Percentiles rank a stretch among this genome's conserved stretches.
Evolutionary conservation across 2,797 vertebrate genomes (phyloP).

Genomic region (Myotis vivesi): DNA sequence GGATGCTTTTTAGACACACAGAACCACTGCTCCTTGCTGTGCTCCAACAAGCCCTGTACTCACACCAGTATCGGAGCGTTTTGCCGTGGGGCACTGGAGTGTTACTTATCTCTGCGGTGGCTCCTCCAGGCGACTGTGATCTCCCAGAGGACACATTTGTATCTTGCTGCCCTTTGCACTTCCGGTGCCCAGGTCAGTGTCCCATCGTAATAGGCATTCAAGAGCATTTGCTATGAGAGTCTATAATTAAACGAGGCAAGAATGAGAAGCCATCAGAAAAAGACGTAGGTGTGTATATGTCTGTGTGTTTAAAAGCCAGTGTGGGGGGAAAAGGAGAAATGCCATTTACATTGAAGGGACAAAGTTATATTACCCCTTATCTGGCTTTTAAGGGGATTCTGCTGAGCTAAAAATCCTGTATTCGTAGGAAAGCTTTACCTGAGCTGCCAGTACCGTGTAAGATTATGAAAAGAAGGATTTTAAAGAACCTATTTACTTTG

Average conservation of each 20-base stretch:
- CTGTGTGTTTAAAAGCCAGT: background rate
- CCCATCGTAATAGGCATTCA: background rate
- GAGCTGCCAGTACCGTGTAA: constrained; percentile 17
- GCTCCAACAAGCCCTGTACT: background rate
- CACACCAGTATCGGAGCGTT: background rate
- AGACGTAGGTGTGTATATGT: background rate
- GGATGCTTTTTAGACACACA: background rate
- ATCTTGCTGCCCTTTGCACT: constrained; percentile 1
- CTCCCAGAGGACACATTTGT: background rate
- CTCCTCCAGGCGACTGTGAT: background rate
- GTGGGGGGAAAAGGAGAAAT: background rate
- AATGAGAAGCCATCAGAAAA: background rate
- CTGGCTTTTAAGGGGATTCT: constrained; percentile 61
- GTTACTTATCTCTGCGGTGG: background rate
- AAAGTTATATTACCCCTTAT: constrained; percentile 32
- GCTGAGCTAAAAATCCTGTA: constrained; percentile 52
- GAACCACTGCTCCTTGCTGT: background rate
- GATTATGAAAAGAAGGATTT: constrained; percentile 70
- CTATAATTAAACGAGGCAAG: background rate
- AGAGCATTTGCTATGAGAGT: background rate
- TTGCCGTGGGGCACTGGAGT: background rate
- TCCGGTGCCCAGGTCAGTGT: background rate
- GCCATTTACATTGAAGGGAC: background rate
- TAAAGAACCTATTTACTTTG: constrained; percentile 70
- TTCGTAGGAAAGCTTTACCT: constrained; percentile 58